Percentiles rank a stretch among this genome's conserved stretches.
These are phyloP conservation scores for Gymnoscopelus braueri DNA, from an alignment of 2,797 vertebrate genomes.

Conservation along the genomic window DNA sequence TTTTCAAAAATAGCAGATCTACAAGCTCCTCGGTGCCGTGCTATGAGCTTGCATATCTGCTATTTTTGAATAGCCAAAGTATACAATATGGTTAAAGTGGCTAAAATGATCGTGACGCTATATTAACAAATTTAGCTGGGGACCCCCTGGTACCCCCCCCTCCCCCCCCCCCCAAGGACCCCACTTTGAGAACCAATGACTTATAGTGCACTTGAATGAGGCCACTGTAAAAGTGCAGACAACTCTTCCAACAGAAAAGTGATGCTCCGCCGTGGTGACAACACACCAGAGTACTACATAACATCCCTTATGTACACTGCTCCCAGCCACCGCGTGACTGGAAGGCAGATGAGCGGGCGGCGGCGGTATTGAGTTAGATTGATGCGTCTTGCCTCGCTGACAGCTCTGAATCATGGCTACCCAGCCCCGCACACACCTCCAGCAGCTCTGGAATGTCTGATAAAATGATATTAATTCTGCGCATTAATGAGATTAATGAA, in stretches of 20 bases:
- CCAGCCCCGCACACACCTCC: slow-evolving; percentile 83
- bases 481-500: slow-evolving; percentile 99
- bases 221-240: too few species aligned
- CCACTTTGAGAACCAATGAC: too few species aligned
- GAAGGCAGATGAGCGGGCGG: slow-evolving; percentile 84
- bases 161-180: too few species aligned
- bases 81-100: too few species aligned
- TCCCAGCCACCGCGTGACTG: slow-evolving; percentile 74
- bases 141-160: too few species aligned
- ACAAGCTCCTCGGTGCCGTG: too few species aligned
- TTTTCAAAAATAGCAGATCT: too few species aligned
- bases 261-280: slow-evolving; percentile 80
- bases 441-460: slow-evolving; percentile 96
- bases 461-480: slow-evolving; percentile 99
- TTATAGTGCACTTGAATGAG: too few species aligned
- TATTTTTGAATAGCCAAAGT: too few species aligned
- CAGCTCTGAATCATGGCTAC: slow-evolving; percentile 89
- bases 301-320: slow-evolving; percentile 72
- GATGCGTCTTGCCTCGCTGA: slow-evolving; percentile 87
- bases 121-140: too few species aligned
- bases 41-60: too few species aligned
- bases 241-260: slow-evolving; percentile 72
- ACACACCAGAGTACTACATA: slow-evolving; percentile 27
- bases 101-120: too few species aligned
- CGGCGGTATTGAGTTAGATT: slow-evolving; percentile 84